phyloP scores from a whole-genome alignment of 2,113 vertebrate species.

The Athene noctua region DNA sequence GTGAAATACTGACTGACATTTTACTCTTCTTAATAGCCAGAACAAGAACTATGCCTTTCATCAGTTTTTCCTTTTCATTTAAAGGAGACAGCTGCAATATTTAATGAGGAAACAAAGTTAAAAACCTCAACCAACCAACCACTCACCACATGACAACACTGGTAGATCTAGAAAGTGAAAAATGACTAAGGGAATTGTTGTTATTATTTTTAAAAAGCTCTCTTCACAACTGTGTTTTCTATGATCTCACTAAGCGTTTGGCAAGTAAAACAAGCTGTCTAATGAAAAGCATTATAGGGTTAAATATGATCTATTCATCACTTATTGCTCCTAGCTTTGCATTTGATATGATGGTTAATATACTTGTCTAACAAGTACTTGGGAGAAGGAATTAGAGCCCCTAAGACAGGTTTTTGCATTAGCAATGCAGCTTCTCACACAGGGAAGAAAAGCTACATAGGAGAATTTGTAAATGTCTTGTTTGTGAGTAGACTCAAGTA shows the following conservation, averaged over 20 bases:
- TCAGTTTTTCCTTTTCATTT: background rate
- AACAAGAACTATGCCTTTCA: background rate
- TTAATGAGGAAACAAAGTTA: background rate
- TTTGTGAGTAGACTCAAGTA: background rate
- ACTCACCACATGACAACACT: background rate
- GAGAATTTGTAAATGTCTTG: background rate
- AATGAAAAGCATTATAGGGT: background rate
- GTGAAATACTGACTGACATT: background rate
- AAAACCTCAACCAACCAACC: background rate
- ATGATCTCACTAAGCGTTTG: background rate
- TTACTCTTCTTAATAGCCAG: background rate
- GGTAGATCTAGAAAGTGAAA: background rate
- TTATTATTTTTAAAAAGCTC: background rate
- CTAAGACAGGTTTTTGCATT: background rate
- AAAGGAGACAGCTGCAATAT: background rate
- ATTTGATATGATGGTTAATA: constrained; percentile 48
- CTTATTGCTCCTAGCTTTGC: constrained; percentile 73
- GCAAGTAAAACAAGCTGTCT: background rate
- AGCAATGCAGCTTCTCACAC: background rate
- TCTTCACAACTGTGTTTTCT: background rate
- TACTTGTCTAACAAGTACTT: background rate
- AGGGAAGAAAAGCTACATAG: background rate
- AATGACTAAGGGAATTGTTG: background rate
- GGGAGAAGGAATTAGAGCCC: background rate
- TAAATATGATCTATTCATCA: background rate